Base-by-base conservation (phyloP, 2,888 invertebrate species). In the Diarsia dahlii region DNA sequence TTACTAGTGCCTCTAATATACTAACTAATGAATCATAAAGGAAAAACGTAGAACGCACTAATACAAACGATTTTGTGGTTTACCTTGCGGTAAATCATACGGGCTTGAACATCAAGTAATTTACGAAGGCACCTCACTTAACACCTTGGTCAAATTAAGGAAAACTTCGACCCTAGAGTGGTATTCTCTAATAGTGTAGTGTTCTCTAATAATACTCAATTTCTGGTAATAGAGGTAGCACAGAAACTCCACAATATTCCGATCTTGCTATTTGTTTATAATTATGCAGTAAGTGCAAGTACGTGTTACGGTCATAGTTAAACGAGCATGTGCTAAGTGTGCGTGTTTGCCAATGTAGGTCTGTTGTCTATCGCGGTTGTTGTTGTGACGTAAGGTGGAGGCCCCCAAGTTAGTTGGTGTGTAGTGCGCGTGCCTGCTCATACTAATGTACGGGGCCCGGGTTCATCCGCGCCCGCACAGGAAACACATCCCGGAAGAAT, bases 401-500 rank as follows among this genome's bases (percentile, higher is more conserved):
- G 75, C 74, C 74, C 48, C 71, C 58, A 77, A 84, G 81, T 71
- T 39, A 60, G 75, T 78, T 50, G 50, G 77, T 71, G 77, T 74
- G 77, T 60, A 34, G 70, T 71, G 90, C 94, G 90, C 94, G 93
- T 93, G 94, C 89, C 87, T 88, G 90, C 87, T 88, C 93, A 94
- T 95, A 94, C 92, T 93, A 94, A 94, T 93, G 88, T 88, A 76
- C 71, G 84, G 82, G 81, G 78, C 80, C 84, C 52, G 73, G 75
- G 79, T 76, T 81, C 81, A 84, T 85, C 87, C 88, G 89, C 86
- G 89, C 89, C 84, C 82, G 85, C 89, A 92, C 95, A 94, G 96
- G 96, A 96, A 95, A 96, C 90, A 95, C 96, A 94, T 96, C 96
- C 96, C 95, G 96, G 96, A 96, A 96, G 95, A 95, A 94, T 95